Evolutionary conservation across 2,888 invertebrate genomes (phyloP).

Genomic region (Gandaritis pyraliata): DNA sequence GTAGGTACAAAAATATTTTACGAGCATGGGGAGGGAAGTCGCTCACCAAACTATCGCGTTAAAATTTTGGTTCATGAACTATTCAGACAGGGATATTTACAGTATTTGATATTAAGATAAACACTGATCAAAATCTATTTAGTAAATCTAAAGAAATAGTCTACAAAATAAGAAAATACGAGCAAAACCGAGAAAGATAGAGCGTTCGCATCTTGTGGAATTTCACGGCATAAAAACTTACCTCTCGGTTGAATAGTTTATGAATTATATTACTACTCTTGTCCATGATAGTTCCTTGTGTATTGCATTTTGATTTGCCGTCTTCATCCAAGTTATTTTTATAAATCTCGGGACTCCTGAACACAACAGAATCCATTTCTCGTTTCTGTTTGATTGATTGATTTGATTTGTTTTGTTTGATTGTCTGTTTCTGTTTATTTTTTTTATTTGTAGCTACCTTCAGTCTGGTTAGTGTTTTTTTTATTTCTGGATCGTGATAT

Average conservation of each 20-base stretch:
- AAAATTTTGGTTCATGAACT: neutral
- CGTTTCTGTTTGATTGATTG: constrained; percentile 73
- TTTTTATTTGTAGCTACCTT: constrained; percentile 3
- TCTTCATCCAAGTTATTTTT: constrained; percentile 60
- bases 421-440: constrained; percentile 15
- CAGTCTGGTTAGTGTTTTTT: neutral
- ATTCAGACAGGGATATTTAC: neutral
- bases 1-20: neutral
- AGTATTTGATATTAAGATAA: neutral
- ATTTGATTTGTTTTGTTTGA: constrained; percentile 49
- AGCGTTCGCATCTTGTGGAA: constrained; percentile 33
- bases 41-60: neutral
- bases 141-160: constrained; percentile 10
- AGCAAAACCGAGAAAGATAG: constrained; percentile 47
- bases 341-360: constrained; percentile 65
- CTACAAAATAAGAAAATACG: constrained; percentile 49
- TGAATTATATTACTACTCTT: constrained; percentile 70
- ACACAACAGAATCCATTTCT: constrained; percentile 77
- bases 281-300: constrained; percentile 55
- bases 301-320: constrained; percentile 58
- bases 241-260: constrained; percentile 86
- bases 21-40: constrained; percentile 2
- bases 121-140: constrained; percentile 5
- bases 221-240: constrained; percentile 60
- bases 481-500: no score